Percentiles rank a stretch among this genome's conserved stretches.
phyloP scores from a whole-genome alignment of 2,113 vertebrate species.

The Centropus unirufus region DNA sequence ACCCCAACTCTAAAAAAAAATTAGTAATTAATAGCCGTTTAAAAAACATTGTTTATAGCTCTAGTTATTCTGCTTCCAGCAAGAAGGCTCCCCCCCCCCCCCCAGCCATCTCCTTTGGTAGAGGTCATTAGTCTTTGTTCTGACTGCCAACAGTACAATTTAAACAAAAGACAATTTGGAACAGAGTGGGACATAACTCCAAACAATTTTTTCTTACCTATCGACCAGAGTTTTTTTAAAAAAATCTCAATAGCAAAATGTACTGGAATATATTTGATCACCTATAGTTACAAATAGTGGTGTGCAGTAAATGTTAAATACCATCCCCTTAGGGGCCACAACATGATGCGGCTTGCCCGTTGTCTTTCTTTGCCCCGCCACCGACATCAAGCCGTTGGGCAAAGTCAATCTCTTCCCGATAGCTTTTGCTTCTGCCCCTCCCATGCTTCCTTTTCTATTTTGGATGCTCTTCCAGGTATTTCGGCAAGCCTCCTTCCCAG shows the following conservation, averaged over 20 bases:
- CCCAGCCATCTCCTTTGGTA: background rate
- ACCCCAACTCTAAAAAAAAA: background rate
- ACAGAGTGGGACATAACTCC: accelerated
- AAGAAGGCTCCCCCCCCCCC: background rate
- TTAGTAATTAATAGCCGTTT: background rate
- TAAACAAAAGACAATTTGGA: background rate
- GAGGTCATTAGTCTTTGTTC: background rate
- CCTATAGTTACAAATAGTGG: background rate
- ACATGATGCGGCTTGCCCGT: background rate
- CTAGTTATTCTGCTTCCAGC: background rate
- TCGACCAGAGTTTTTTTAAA: background rate
- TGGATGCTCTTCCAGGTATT: conserved; percentile 31
- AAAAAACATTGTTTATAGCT: background rate
- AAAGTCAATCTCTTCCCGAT: background rate
- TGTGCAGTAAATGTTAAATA: background rate
- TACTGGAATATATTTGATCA: background rate
- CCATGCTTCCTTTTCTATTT: background rate
- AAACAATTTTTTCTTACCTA: background rate
- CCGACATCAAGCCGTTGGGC: background rate
- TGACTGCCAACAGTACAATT: background rate
- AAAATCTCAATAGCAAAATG: background rate
- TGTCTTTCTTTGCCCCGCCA: background rate
- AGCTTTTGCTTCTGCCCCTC: background rate
- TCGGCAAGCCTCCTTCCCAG: background rate
- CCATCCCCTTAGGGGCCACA: background rate